Evolutionary conservation across 2,888 invertebrate genomes (phyloP).

Genomic region (Odontomyia ornata): DNA sequence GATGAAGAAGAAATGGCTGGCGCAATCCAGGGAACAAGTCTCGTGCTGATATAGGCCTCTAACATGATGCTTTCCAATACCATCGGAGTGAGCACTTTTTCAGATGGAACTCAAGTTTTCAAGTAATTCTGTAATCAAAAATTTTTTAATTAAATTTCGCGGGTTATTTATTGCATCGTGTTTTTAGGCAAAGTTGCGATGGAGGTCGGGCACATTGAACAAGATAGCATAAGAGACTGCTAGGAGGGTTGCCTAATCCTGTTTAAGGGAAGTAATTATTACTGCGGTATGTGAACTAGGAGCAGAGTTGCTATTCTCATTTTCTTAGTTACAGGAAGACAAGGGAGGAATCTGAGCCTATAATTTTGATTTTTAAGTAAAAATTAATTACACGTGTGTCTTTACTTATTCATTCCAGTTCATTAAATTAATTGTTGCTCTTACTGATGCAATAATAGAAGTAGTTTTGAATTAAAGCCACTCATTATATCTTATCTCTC

Average conservation of each 20-base stretch:
- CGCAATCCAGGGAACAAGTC: too few relatives aligned
- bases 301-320: too few relatives aligned
- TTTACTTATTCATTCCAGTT: too few relatives aligned
- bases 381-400: too few relatives aligned
- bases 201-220: neutral
- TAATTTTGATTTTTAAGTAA: too few relatives aligned
- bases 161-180: conserved; percentile 54
- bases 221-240: neutral
- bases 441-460: too few relatives aligned
- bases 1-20: neutral
- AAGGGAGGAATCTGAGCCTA: too few relatives aligned
- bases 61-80: too few relatives aligned
- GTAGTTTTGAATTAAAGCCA: too few relatives aligned
- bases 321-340: too few relatives aligned
- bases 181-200: conserved; percentile 12
- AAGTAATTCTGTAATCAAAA: conserved; percentile 44
- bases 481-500: too few relatives aligned
- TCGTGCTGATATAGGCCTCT: neutral
- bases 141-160: conserved; percentile 55
- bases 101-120: neutral
- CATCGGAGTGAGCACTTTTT: neutral
- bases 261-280: neutral
- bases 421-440: too few relatives aligned
- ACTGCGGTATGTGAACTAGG: neutral
- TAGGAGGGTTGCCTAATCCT: neutral